Conservation (phyloP, 2,888 invertebrate species). For the Bibio marci region DNA sequence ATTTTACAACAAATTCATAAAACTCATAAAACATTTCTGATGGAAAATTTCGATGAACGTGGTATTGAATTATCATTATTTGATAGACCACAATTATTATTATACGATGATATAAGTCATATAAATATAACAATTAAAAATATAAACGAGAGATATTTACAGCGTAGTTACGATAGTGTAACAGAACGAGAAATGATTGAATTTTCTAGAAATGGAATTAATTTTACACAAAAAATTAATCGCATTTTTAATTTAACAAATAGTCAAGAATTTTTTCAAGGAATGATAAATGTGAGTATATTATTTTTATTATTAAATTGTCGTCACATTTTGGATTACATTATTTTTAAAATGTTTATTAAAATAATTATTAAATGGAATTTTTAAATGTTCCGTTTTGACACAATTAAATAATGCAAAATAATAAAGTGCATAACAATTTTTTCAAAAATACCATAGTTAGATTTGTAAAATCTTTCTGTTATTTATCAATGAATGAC, state of each 20-base stretch:
- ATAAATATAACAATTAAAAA: not conserved
- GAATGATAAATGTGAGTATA: slow-evolving; percentile 3
- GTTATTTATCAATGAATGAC: too few species aligned
- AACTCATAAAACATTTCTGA: not conserved
- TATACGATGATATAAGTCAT: not conserved
- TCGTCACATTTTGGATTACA: too few species aligned
- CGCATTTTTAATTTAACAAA: not conserved
- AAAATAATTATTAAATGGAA: not conserved
- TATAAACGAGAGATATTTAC: not conserved
- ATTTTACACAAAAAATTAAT: slow-evolving; percentile 2
- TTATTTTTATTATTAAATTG: too few species aligned
- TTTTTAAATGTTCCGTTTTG: not conserved
- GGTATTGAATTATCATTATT: not conserved
- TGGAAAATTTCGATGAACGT: not conserved
- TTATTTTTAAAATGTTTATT: too few species aligned
- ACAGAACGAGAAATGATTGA: not conserved
- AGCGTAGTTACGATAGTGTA: not conserved
- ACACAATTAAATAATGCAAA: too few species aligned
- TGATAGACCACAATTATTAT: not conserved
- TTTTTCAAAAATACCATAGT: too few species aligned
- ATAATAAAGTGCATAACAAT: too few species aligned
- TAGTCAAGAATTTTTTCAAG: not conserved
- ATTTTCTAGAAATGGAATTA: not conserved
- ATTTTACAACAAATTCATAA: slow-evolving; percentile 4
- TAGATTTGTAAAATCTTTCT: too few species aligned